A percentile compares a stretch with the other conserved stretches of the same genome.
Evolutionary conservation across 1,140 invertebrate genomes (phyloP).

Genomic region (Drosophila biarmipes): DNA sequence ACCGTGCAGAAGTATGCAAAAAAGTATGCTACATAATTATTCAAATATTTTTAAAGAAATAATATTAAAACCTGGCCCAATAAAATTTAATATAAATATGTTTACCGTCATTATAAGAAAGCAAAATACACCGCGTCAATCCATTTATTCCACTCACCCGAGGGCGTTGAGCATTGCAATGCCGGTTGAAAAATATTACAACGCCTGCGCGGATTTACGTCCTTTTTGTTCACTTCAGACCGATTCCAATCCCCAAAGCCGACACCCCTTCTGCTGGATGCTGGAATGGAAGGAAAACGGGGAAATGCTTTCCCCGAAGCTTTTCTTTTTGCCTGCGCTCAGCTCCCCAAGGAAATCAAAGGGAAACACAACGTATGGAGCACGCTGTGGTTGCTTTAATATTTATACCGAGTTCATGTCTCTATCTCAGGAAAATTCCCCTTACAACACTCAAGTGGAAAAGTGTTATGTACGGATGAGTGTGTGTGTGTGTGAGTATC

Average conservation of each 20-base stretch:
- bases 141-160: constrained; percentile 16
- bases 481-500: constrained; percentile 7
- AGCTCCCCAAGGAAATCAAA: constrained; percentile 76
- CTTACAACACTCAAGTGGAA: constrained; percentile 78
- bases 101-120: background rate
- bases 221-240: constrained; percentile 18
- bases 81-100: background rate
- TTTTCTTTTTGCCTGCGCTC: constrained; percentile 29
- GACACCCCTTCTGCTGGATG: constrained; percentile 54
- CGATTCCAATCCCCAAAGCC: constrained; percentile 1
- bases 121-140: background rate
- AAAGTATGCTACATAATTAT: constrained; percentile 14
- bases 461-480: constrained; percentile 59
- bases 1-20: no score
- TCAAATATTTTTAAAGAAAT: background rate
- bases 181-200: constrained; percentile 52
- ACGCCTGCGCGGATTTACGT: constrained; percentile 77
- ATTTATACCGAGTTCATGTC: constrained; percentile 69
- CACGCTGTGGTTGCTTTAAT: constrained; percentile 63
- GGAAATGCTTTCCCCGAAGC: constrained; percentile 52
- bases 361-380: constrained; percentile 57
- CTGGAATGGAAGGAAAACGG: constrained; percentile 63
- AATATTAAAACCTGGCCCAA: background rate
- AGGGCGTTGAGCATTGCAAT: constrained; percentile 16
- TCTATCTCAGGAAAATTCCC: constrained; percentile 56